phyloP scores from a whole-genome alignment of 2,797 vertebrate species.

The Smutsia temminckii region DNA sequence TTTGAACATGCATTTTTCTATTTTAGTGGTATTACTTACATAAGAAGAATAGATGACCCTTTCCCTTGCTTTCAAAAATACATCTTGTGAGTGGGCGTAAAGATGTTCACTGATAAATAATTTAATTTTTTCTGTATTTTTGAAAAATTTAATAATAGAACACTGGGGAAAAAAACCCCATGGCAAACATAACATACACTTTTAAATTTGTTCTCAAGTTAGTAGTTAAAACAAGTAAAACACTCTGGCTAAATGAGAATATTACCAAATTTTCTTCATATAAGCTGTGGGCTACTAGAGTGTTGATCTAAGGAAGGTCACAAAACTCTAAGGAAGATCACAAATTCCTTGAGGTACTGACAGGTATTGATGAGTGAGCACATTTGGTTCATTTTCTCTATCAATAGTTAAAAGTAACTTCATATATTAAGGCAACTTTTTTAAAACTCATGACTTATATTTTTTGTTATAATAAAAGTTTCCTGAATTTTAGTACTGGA shows the following conservation, averaged over 20 bases:
- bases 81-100: neutral
- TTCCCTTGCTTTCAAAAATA: slow-evolving; percentile 13
- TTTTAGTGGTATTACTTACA: neutral
- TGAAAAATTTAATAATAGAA: slow-evolving; percentile 7
- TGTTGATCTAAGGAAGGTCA: neutral
- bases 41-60: neutral
- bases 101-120: neutral
- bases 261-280: slow-evolving; percentile 15
- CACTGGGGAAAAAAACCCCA: neutral
- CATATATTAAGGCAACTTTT: neutral
- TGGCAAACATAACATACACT: neutral
- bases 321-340: neutral
- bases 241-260: neutral
- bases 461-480: slow-evolving; percentile 18
- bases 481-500: neutral
- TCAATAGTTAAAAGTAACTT: neutral
- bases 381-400: neutral
- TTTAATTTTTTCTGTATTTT: neutral
- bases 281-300: neutral
- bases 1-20: neutral
- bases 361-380: neutral
- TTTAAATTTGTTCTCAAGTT: neutral
- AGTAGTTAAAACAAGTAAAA: neutral
- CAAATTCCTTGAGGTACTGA: neutral
- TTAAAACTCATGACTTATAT: neutral